phyloP scores from a whole-genome alignment of 2,888 invertebrate species.

The Andrena hattorfiana region DNA sequence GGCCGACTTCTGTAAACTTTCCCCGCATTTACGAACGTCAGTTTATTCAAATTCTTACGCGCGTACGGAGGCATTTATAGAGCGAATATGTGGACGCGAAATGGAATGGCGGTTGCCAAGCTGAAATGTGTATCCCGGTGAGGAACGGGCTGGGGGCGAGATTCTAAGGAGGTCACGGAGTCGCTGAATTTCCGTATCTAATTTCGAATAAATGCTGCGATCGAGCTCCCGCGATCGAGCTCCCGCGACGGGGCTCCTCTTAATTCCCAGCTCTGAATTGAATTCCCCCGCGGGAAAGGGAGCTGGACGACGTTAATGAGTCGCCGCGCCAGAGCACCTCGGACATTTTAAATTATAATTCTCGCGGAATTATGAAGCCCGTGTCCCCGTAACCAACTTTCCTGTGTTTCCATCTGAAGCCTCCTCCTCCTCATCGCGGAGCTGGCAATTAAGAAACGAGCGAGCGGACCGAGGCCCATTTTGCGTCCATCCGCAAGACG shows the following conservation, averaged over 20 bases:
- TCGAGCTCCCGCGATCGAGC: conserved; percentile 18
- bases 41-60: conserved; percentile 57
- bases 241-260: not conserved
- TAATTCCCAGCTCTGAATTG: conserved; percentile 25
- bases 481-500: not conserved
- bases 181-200: conserved; percentile 40
- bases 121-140: conserved; percentile 43
- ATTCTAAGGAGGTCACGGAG: conserved; percentile 48
- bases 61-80: conserved; percentile 46
- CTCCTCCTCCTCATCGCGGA: not conserved
- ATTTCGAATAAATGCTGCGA: conserved; percentile 36
- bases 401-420: not conserved
- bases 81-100: conserved; percentile 6
- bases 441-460: conserved; percentile 16
- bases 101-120: conserved; percentile 41
- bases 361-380: conserved; percentile 5
- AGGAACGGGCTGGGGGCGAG: conserved; percentile 10
- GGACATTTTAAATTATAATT: conserved; percentile 24
- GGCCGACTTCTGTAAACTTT: conserved; percentile 11
- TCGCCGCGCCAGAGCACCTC: not conserved
- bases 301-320: conserved; percentile 30
- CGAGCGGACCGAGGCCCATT: not conserved
- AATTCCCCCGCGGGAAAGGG: not conserved
- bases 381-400: not conserved
- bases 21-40: conserved; percentile 31